These are phyloP conservation scores for Tetranychus cinnabarinus DNA, from an alignment of 1,140 invertebrate species.

Conservation along the genomic window DNA sequence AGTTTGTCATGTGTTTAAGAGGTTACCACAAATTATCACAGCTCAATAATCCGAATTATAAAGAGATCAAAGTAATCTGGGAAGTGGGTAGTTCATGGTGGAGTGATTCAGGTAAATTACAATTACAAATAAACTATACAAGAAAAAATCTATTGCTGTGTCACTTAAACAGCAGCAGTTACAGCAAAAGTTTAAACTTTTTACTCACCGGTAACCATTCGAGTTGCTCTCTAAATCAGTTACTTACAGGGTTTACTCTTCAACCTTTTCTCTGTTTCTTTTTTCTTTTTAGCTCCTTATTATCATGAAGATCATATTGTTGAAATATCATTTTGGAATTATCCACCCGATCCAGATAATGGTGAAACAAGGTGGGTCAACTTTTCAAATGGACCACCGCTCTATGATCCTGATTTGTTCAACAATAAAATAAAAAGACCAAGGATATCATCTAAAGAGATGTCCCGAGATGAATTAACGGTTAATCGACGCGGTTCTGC, in stretches of 20 bases:
- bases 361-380: conserved; percentile 25
- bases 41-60: conserved; percentile 13
- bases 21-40: conserved; percentile 46
- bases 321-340: conserved; percentile 51
- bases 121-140: not conserved
- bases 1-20: conserved; percentile 52
- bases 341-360: conserved; percentile 27
- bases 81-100: conserved; percentile 26
- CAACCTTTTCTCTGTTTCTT: too few relatives aligned
- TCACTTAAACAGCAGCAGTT: conserved; percentile 15
- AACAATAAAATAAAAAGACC: not conserved
- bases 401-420: conserved; percentile 1
- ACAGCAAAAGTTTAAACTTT: too few relatives aligned
- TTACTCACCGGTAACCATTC: not conserved
- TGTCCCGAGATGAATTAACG: too few relatives aligned
- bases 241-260: not conserved
- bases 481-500: not conserved
- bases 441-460: too few relatives aligned
- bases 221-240: not conserved
- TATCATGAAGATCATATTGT: conserved; percentile 56
- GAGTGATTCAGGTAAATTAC: conserved; percentile 32
- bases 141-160: too few relatives aligned
- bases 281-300: conserved; percentile 31
- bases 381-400: not conserved
- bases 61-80: conserved; percentile 23